Conservation (phyloP, 2,113 vertebrate genomes). For the Sylvia atricapilla region DNA sequence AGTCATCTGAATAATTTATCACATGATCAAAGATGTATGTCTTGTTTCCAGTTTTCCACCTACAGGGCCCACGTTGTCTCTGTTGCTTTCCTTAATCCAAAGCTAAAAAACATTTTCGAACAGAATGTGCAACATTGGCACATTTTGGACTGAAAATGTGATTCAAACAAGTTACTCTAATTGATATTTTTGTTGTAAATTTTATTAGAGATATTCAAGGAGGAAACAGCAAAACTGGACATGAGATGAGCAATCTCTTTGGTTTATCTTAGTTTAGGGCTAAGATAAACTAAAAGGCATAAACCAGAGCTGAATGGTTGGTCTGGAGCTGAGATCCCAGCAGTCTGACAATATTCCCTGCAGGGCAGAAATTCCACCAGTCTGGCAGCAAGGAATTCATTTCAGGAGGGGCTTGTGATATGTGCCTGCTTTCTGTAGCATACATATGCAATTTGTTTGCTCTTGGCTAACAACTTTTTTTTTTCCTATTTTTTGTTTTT, state of each 20-base stretch:
- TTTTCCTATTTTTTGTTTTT: neutral
- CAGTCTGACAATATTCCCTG: neutral
- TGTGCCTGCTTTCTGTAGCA: neutral
- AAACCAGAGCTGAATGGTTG: neutral
- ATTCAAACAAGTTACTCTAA: neutral
- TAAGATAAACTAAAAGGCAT: neutral
- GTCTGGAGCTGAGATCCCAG: neutral
- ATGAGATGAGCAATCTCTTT: neutral
- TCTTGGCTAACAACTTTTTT: neutral
- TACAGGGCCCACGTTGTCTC: neutral
- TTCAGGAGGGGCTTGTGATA: neutral
- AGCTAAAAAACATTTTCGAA: neutral
- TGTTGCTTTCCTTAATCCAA: neutral
- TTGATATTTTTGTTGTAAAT: neutral
- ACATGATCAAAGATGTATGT: neutral
- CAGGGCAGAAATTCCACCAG: neutral
- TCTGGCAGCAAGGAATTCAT: neutral
- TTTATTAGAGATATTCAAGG: neutral
- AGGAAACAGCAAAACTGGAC: neutral
- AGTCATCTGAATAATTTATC: neutral
- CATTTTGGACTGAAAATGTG: neutral
- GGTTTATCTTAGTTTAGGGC: neutral
- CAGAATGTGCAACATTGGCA: neutral
- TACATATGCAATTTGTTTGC: constrained; percentile 48
- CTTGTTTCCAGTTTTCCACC: neutral